Evolutionary conservation across 2,888 invertebrate genomes (phyloP), one percentile per base, ranked within the genome.

Genomic region (Hydrotaea cyrtoneurina): DNA sequence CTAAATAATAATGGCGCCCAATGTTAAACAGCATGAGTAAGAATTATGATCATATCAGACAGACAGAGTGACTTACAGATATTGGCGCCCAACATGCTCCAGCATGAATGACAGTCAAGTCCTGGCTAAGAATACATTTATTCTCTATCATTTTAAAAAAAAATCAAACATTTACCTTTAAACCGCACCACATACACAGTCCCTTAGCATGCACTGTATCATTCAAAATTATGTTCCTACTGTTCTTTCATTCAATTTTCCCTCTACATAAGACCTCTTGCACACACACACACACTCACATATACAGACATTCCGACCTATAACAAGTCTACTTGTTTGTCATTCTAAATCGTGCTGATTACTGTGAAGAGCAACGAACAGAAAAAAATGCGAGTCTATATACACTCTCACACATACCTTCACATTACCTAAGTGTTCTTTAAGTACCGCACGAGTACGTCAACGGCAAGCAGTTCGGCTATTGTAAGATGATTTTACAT

Each of bases 301-400:
- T 13, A 43, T 13, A 43, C 43, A 13, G n/a, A n/a, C n/a, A n/a
- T n/a, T n/a, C n/a, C n/a, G n/a, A n/a, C n/a, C n/a, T n/a, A n/a
- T n/a, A n/a, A n/a, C n/a, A n/a, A n/a, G n/a, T n/a, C 50, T 50
- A n/a, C 50, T 50, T 50, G 50, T 50, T 50, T 50, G 50, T 50
- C 50, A 50, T 50, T 50, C 50, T 50, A n/a, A 50, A 50, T 50
- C 50, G n/a, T 50, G 1, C 4, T 50, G 50, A 50, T 50, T 50
- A 50, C n/a, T n/a, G n/a, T 2, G 50, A n/a, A n/a, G n/a, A 50
- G n/a, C 5, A n/a, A 50, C n/a, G 50, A 31, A 50, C n/a, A 50
- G 15, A 50, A 50, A 43, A 43, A 43, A 43, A 43, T n/a, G n/a
- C n/a, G 31, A 31, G 31, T 31, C 2, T 31, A 31, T 2, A 7